Base-by-base conservation (phyloP, 2,797 vertebrate species). In the Cryptoblepharus egeriae region DNA sequence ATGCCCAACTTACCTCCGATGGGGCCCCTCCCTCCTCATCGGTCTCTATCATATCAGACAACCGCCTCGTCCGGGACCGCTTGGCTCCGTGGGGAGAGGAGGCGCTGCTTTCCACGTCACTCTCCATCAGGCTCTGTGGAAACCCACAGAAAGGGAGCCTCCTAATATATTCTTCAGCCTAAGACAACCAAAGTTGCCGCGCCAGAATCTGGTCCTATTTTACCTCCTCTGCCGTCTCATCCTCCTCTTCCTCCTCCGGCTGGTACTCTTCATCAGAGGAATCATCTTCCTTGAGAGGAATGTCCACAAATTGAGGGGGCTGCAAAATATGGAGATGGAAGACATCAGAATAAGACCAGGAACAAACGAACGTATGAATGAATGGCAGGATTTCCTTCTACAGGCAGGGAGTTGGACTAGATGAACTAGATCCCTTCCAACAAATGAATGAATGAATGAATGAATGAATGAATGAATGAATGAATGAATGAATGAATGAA, bases 251-350 rank as follows among this genome's bases (percentile, higher is more conserved):
- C 13, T 98, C 98, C 30, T 98, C 97, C 24, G 98, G 98, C 84
- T 97, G 97, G 91, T 99, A 99, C 80, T 99, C 98, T 91, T 99
- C 98, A 93, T 99, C 98, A 45, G 98, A 99, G 0, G 98, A 98
- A 84, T 99, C 98, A 42, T 99, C 98, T 5, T 98, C 97, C 86
- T 98, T 97, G 0, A 99, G 96, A 2, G 96, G 96, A 79, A 99
- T 99, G 89, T 99, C 97, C 49, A 99, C 97, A 91, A 99, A 99
- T 91, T 99, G 98, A 79, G 98, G 97, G 3, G 95, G 95, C 98
- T 99, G 87, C 32, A 70, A 65, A 12, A 80, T 22, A 22, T 22
- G 9, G 73, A 65, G 88, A 57, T 65, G 28, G 68, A 67, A 79
- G 6, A 64, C 61, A 71, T 32, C 24, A 82, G 65, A 4, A 35